Percentiles rank a stretch among this genome's conserved stretches.
These are phyloP conservation scores for Stenodema calcarata DNA, from an alignment of 2,888 invertebrate genomes.

Conservation along the genomic window DNA sequence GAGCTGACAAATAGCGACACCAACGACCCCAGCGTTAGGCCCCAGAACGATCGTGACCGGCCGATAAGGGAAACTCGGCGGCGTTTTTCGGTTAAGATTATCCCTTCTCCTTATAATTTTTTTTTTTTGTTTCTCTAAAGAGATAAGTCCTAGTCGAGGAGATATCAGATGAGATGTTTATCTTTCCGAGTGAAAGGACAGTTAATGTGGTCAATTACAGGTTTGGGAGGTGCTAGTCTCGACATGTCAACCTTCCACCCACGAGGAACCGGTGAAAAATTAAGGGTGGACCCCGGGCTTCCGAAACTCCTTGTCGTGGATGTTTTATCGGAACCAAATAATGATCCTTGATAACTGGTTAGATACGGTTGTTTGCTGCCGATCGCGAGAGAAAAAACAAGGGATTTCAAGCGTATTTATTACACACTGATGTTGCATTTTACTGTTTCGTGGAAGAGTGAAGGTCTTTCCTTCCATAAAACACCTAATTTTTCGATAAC, in stretches of 20 bases:
- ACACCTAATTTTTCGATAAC: neutral
- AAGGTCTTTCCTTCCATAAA: neutral
- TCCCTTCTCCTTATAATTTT: neutral
- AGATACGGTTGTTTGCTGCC: constrained; percentile 2
- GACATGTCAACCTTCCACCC: constrained; percentile 24
- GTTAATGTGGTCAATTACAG: constrained; percentile 40
- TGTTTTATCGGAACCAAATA: constrained; percentile 18
- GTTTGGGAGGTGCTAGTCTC: constrained; percentile 24
- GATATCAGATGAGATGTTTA: constrained; percentile 35
- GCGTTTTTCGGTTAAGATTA: constrained; percentile 5
- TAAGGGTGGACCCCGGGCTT: constrained; percentile 13
- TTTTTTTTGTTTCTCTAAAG: neutral
- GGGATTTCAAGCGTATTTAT: neutral
- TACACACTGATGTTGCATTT: neutral
- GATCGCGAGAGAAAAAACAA: neutral
- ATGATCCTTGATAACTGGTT: constrained; percentile 27
- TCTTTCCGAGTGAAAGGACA: constrained; percentile 37
- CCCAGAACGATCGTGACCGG: neutral
- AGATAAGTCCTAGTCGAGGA: constrained; percentile 27
- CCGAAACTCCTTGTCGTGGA: constrained; percentile 21
- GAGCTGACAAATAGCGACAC: constrained; percentile 19
- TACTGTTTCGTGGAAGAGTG: neutral
- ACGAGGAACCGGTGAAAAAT: constrained; percentile 14
- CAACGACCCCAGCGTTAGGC: neutral
- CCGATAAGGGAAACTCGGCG: neutral